A percentile compares a stretch with the other conserved stretches of the same genome.
phyloP scores from a whole-genome alignment of 2,113 vertebrate genomes.

The Cnemophilus loriae region DNA sequence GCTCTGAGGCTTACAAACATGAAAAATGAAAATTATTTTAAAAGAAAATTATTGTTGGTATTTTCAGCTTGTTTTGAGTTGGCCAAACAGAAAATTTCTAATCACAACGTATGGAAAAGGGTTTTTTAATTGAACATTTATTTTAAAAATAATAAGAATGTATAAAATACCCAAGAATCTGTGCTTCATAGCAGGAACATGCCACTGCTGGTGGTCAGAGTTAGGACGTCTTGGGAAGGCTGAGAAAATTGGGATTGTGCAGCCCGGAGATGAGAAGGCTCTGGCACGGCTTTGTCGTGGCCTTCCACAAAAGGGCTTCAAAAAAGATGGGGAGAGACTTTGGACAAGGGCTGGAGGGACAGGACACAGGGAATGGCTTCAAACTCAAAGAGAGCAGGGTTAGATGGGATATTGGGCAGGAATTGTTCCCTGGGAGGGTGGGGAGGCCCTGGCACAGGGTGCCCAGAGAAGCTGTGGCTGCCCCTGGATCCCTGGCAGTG shows the following conservation, averaged over 20 bases:
- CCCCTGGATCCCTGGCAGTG: neutral
- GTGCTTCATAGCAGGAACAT: neutral
- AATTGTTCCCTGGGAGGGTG: neutral
- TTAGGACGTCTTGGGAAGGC: neutral
- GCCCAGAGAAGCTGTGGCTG: neutral
- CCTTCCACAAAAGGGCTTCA: neutral
- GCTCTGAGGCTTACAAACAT: neutral
- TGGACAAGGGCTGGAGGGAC: too few relatives aligned
- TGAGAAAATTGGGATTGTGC: neutral
- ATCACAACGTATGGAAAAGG: neutral
- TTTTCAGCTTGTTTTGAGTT: neutral
- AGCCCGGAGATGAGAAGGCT: neutral
- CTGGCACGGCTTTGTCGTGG: neutral
- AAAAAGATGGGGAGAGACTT: neutral
- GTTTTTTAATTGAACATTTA: neutral
- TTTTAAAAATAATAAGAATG: neutral
- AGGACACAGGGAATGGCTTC: neutral
- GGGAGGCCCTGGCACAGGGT: neutral
- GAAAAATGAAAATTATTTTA: neutral
- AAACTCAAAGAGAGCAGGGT: rapidly evolving
- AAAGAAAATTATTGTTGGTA: neutral
- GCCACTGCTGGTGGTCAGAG: neutral
- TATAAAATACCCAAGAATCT: neutral
- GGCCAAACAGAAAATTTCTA: neutral
- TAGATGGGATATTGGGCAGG: rapidly evolving